Evolutionary conservation across 2,888 invertebrate species (phyloP).

Genomic region (Pycnomerus fuliginosus): DNA sequence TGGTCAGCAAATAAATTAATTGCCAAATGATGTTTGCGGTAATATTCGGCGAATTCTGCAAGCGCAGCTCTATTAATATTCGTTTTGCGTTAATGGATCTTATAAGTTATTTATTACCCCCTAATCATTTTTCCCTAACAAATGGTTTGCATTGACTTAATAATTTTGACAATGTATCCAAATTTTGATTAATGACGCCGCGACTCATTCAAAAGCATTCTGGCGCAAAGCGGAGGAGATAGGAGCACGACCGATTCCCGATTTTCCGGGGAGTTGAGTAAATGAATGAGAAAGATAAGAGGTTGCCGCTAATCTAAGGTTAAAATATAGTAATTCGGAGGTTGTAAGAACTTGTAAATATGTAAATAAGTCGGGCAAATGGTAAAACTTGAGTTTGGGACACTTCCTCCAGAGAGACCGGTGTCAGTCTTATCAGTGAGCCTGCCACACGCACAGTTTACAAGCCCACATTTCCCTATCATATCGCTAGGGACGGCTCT

Average conservation of each 20-base stretch:
- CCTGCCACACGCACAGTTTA: conserved; percentile 40
- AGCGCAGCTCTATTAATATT: conserved; percentile 46
- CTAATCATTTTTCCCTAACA: conserved; percentile 36
- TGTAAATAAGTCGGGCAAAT: conserved; percentile 39
- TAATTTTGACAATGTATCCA: conserved; percentile 21
- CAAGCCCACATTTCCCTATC: conserved; percentile 42
- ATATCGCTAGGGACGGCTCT: conserved; percentile 38
- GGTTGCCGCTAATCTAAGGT: conserved; percentile 28
- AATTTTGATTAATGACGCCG: too few relatives aligned
- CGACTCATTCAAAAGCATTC: too few relatives aligned
- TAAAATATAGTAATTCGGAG: conserved; percentile 36
- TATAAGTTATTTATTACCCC: conserved; percentile 46
- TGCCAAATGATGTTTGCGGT: conserved; percentile 33
- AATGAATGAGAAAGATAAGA: too few relatives aligned
- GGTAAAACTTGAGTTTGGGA: conserved; percentile 38
- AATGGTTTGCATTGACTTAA: conserved; percentile 26
- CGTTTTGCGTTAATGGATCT: conserved; percentile 47
- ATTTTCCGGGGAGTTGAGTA: too few relatives aligned
- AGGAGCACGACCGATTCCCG: too few relatives aligned
- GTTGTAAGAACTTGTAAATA: conserved; percentile 38
- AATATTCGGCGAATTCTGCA: conserved; percentile 26
- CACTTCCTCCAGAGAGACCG: conserved; percentile 37
- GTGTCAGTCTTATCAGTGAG: conserved; percentile 40
- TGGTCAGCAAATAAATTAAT: conserved; percentile 33
- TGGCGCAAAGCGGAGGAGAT: too few relatives aligned